Percentiles rank a stretch among this genome's conserved stretches.
These are phyloP conservation scores for Branchinecta lynchi DNA, from an alignment of 1,140 invertebrate genomes.

Conservation along the genomic window DNA sequence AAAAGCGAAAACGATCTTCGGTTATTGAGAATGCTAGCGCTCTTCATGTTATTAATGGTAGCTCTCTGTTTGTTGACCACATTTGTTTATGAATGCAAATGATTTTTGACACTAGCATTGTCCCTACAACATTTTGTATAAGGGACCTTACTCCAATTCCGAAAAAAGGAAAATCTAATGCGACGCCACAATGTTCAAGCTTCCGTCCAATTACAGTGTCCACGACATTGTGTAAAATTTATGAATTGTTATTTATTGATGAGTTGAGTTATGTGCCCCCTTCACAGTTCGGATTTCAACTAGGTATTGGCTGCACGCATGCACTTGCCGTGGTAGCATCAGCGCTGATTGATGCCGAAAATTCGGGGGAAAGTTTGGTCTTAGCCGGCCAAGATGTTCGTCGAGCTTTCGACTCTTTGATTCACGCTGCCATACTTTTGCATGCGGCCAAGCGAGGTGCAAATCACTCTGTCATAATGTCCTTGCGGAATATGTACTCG, in stretches of 20 bases:
- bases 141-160: background rate
- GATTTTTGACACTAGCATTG: slow-evolving; percentile 1
- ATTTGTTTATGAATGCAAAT: slow-evolving; percentile 3
- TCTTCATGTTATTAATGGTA: background rate
- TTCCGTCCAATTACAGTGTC: slow-evolving; percentile 6
- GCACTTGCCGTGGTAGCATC: too few species aligned
- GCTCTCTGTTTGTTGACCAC: background rate
- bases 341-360: too few species aligned
- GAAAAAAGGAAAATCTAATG: slow-evolving; percentile 11
- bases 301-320: too few species aligned
- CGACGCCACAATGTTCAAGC: background rate
- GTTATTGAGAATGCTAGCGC: background rate
- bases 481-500: too few species aligned
- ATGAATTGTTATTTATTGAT: slow-evolving; percentile 1
- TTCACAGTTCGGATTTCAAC: too few species aligned
- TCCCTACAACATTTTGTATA: background rate
- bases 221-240: background rate
- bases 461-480: too few species aligned
- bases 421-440: too few species aligned
- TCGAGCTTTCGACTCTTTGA: too few species aligned
- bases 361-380: too few species aligned
- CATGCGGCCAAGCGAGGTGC: too few species aligned
- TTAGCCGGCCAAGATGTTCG: too few species aligned
- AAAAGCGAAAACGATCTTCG: background rate
- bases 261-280: background rate